Percentiles rank a stretch among this genome's conserved stretches.
Conservation (phyloP, 2,113 vertebrate species). For the Sarotherodon lohbergeri region DNA sequence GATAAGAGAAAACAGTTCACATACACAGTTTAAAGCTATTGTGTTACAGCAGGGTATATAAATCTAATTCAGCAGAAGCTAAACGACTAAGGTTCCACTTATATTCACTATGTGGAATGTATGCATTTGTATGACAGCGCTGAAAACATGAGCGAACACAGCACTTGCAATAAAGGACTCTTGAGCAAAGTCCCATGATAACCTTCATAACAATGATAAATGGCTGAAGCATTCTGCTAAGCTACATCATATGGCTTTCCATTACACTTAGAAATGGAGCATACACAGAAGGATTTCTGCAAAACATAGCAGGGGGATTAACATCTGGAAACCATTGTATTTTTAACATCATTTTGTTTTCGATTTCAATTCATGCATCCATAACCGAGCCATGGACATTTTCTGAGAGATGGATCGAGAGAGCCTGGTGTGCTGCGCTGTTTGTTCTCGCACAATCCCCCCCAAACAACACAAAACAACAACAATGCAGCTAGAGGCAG, state of each 20-base stretch:
- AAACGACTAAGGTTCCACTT: background rate
- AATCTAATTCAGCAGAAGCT: conserved; percentile 15
- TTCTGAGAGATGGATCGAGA: background rate
- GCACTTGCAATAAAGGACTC: conserved; percentile 52
- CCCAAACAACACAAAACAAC: background rate
- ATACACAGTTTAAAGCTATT: background rate
- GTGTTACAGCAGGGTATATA: background rate
- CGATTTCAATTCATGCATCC: background rate
- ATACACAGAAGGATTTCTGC: background rate
- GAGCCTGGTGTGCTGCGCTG: background rate
- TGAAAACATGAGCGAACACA: conserved; percentile 37
- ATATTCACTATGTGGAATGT: background rate
- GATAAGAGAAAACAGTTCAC: background rate
- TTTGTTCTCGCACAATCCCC: background rate
- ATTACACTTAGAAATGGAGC: background rate
- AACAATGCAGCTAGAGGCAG: background rate
- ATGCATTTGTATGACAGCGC: conserved; percentile 31
- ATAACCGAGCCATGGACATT: background rate
- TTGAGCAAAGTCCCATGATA: conserved; percentile 57
- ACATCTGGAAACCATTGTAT: background rate
- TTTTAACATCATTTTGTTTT: conserved; percentile 6
- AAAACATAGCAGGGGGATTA: background rate
- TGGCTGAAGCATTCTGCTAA: conserved; percentile 15
- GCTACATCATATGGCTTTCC: conserved; percentile 31
- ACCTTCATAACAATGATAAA: conserved; percentile 66